These are phyloP conservation scores for Melanerpes aurifrons DNA, from an alignment of 2,113 vertebrate genomes.

Conservation along the genomic window DNA sequence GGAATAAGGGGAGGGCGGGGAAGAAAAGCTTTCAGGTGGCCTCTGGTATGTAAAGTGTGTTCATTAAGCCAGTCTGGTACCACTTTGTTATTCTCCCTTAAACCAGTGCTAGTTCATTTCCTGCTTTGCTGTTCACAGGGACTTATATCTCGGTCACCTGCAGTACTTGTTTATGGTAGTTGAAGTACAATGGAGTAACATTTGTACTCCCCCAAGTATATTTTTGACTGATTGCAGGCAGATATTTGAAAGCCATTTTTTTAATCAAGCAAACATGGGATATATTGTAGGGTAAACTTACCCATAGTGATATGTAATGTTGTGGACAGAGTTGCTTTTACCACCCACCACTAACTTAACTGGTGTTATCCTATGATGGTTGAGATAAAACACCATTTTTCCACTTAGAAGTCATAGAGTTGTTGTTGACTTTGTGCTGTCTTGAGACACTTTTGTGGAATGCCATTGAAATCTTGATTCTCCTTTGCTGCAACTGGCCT, in stretches of 20 bases:
- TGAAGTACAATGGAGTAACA: background rate
- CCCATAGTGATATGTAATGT: rapidly evolving
- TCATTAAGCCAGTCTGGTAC: background rate
- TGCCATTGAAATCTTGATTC: background rate
- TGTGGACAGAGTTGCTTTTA: constrained; percentile 10
- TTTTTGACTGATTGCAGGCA: background rate
- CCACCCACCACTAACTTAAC: background rate
- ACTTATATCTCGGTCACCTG: background rate
- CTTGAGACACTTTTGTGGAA: background rate
- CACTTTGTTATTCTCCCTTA: background rate
- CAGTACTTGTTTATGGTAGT: background rate
- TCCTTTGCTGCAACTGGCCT: rapidly evolving
- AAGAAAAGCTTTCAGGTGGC: background rate
- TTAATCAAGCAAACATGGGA: background rate
- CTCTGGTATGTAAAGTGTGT: background rate
- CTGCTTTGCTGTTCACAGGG: background rate
- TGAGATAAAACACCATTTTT: background rate
- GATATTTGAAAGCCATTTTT: background rate
- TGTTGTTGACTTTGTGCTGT: background rate
- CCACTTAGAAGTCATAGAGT: background rate
- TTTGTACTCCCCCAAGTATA: background rate
- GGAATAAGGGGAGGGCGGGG: background rate
- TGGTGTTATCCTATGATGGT: rapidly evolving
- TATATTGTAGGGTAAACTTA: background rate
- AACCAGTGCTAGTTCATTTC: background rate